Base-by-base conservation (phyloP, 1,140 invertebrate species). In the Hycleus phaleratus region DNA sequence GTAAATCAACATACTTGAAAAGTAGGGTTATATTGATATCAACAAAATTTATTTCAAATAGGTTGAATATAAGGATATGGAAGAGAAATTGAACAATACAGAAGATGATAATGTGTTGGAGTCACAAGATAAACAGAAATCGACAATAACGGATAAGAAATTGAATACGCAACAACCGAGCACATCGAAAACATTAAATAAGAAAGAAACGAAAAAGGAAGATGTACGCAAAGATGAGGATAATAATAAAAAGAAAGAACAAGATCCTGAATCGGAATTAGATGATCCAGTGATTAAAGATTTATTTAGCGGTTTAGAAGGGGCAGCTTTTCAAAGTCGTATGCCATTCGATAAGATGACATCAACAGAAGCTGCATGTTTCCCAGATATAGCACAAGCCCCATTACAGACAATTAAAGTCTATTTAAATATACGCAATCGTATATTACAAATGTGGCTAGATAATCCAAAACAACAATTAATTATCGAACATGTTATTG, bases 341-440 rank as follows among this genome's bases (percentile, higher is more conserved):
- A 78, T 98, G 68, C 94, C 94, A 3, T 93, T 90, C 76, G 95
- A 96, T 72, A 96, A 96, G 73, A 85, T 98, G 82, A 95, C 93
- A 26, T 90, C 92, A 3, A 85, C 88, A 39, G 96, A 99, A 80
- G 91, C 93, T 3, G 87, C 89, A 39, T 92, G 90, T 71, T 98
- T 98, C 74, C 86, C 91, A 25, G 95, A 98, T 72, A 85, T 98
- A 39, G 84, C 89, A 55, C 81, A 84, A 61, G 87, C 84, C 10
- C 84, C 88, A 25, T 80, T 90, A 38, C 87, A 91, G 66, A 87
- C 90, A 6, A 89, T 93, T 63, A 91, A 91, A 77, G 84, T 95
- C 3, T 97, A 95, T 75, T 79, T 97, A 26, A 90, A 96, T 71
- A 87, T 97, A 63, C 83, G 95, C 65, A 98, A 98, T 74, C 81